Conservation (phyloP, 2,113 vertebrate species). For the Misgurnus anguillicaudatus region DNA sequence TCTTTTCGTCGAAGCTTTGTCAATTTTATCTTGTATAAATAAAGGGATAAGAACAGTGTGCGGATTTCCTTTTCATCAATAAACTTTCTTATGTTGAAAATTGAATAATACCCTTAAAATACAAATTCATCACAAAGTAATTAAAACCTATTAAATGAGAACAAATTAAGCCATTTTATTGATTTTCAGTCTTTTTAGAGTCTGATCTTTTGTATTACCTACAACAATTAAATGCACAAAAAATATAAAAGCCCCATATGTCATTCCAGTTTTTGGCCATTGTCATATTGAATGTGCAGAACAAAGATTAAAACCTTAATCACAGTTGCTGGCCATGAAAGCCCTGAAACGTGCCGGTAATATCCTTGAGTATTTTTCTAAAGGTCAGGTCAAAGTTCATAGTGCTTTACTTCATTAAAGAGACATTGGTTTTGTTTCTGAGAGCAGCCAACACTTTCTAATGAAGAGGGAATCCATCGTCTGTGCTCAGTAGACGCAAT, state of each 20-base stretch:
- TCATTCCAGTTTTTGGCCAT: background rate
- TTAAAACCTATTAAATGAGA: background rate
- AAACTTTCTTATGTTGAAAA: background rate
- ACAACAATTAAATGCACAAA: background rate
- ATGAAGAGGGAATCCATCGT: conserved; percentile 7
- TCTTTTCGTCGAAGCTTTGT: too few relatives aligned
- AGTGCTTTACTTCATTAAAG: conserved; percentile 14
- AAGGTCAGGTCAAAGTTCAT: conserved; percentile 5
- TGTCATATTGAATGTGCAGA: background rate
- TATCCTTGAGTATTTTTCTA: background rate
- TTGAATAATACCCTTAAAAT: background rate
- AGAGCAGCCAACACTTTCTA: conserved; percentile 10
- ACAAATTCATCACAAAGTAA: too few relatives aligned
- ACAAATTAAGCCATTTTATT: background rate
- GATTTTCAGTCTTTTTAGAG: background rate
- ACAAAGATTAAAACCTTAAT: conserved; percentile 19
- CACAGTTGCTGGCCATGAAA: background rate
- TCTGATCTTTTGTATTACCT: background rate
- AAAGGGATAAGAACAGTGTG: too few relatives aligned
- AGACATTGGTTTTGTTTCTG: conserved; percentile 21
- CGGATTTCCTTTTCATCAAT: too few relatives aligned
- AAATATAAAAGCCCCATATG: background rate
- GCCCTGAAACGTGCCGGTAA: background rate
- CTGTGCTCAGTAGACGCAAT: background rate
- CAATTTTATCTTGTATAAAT: too few relatives aligned